phyloP scores from a whole-genome alignment of 2,888 invertebrate genomes.

The Eristalis intricaria region DNA sequence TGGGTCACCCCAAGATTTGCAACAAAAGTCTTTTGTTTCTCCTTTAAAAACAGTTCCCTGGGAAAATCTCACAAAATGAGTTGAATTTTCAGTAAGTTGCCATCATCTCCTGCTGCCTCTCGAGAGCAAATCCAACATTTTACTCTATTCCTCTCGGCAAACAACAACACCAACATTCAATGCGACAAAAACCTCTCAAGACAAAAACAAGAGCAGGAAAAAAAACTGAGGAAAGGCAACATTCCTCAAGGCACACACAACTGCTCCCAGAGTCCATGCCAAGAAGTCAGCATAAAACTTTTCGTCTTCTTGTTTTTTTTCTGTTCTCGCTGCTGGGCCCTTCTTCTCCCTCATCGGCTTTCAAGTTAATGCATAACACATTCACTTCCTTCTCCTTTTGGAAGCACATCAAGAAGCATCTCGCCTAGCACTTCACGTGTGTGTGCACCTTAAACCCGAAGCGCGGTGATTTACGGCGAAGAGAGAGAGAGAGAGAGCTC shows the following conservation, averaged over 20 bases:
- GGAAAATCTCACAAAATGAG: not conserved
- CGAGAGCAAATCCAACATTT: not conserved
- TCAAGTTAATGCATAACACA: conserved; percentile 53
- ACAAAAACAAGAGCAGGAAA: conserved; percentile 4
- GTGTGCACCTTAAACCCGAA: conserved; percentile 53
- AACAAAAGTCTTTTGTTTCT: not conserved
- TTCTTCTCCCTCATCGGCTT: conserved; percentile 55
- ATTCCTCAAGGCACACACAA: not conserved
- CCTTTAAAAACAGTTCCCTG: too few relatives aligned
- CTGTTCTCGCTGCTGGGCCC: not conserved
- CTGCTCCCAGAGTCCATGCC: not conserved
- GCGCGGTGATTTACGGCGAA: not conserved
- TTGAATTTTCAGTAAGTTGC: not conserved
- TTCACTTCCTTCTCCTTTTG: conserved; percentile 61
- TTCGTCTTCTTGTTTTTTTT: not conserved
- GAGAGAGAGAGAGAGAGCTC: not conserved
- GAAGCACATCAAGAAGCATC: conserved; percentile 3
- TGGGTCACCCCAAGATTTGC: not conserved
- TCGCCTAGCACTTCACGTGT: conserved; percentile 10
- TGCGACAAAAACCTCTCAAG: not conserved
- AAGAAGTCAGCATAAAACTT: conserved; percentile 24
- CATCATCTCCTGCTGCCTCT: not conserved
- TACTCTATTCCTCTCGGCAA: not conserved
- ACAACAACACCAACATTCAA: not conserved
- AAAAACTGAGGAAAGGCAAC: not conserved